Evolutionary conservation across 2,797 vertebrate genomes (phyloP).

Genomic region (Meda fulgida): DNA sequence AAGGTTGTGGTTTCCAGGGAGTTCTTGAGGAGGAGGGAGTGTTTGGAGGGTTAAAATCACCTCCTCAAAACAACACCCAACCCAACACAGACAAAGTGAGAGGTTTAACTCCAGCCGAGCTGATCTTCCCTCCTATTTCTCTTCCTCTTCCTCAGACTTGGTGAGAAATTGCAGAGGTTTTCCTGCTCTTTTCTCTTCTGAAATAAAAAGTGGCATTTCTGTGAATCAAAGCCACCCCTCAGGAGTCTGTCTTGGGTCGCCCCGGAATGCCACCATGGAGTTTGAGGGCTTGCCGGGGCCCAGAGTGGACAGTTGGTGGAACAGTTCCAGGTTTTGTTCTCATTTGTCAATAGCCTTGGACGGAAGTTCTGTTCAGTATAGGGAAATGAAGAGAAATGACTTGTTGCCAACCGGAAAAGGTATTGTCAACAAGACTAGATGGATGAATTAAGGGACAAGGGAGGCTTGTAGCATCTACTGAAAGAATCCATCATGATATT

Average conservation of each 20-base stretch:
- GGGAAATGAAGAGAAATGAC: constrained; percentile 35
- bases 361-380: constrained; percentile 37
- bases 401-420: constrained; percentile 32
- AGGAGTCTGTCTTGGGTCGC: constrained; percentile 69
- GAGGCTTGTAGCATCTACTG: constrained; percentile 7
- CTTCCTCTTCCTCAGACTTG: constrained; percentile 64
- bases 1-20: constrained; percentile 73
- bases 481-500: constrained; percentile 12
- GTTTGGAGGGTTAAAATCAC: constrained; percentile 75
- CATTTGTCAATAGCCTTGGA: constrained; percentile 51
- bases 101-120: constrained; percentile 65
- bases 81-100: constrained; percentile 63
- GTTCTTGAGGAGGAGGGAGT: constrained; percentile 72
- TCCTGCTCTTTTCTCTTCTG: constrained; percentile 63
- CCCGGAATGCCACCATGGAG: constrained; percentile 74
- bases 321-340: constrained; percentile 58
- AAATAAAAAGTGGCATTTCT: constrained; percentile 73
- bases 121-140: constrained; percentile 68
- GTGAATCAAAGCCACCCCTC: constrained; percentile 65
- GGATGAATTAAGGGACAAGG: constrained; percentile 10
- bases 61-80: constrained; percentile 75
- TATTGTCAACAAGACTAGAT: constrained; percentile 16
- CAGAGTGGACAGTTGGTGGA: constrained; percentile 55
- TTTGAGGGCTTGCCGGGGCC: constrained; percentile 62
- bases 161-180: constrained; percentile 69